phyloP scores from a whole-genome alignment of 2,113 vertebrate genomes.

The Pandion haliaetus region DNA sequence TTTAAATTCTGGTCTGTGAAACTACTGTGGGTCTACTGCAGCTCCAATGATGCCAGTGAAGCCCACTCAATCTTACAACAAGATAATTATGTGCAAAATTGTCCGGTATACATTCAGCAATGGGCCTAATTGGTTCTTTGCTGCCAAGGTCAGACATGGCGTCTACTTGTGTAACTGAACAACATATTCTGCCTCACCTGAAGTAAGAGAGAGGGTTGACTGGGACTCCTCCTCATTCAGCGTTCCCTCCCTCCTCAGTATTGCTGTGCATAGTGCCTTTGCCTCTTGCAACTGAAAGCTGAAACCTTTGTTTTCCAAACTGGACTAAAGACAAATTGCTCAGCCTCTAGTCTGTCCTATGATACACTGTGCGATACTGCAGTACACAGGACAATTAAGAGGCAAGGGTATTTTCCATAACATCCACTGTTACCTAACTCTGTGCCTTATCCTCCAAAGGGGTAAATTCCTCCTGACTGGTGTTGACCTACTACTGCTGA shows the following conservation, averaged over 20 bases:
- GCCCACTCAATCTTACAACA: not conserved
- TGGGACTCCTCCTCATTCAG: not conserved
- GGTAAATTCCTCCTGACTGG: not conserved
- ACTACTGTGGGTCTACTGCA: not conserved
- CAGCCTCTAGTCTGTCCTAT: not conserved
- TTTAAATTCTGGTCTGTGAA: not conserved
- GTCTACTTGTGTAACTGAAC: not conserved
- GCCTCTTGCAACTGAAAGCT: not conserved
- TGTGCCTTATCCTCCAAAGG: not conserved
- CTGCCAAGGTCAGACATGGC: not conserved
- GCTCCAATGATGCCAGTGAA: not conserved
- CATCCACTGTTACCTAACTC: not conserved
- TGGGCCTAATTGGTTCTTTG: not conserved
- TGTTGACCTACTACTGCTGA: not conserved
- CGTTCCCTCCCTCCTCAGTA: not conserved
- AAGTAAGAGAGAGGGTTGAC: not conserved
- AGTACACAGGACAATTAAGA: not conserved
- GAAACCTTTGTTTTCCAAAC: not conserved
- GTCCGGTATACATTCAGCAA: not conserved
- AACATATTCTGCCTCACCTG: not conserved
- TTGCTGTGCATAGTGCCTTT: not conserved
- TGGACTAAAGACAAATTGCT: not conserved
- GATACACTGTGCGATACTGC: not conserved
- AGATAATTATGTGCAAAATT: not conserved
- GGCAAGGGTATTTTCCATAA: not conserved